phyloP scores from a whole-genome alignment of 2,888 invertebrate species.

The Rhagophthalmus giganteus region DNA sequence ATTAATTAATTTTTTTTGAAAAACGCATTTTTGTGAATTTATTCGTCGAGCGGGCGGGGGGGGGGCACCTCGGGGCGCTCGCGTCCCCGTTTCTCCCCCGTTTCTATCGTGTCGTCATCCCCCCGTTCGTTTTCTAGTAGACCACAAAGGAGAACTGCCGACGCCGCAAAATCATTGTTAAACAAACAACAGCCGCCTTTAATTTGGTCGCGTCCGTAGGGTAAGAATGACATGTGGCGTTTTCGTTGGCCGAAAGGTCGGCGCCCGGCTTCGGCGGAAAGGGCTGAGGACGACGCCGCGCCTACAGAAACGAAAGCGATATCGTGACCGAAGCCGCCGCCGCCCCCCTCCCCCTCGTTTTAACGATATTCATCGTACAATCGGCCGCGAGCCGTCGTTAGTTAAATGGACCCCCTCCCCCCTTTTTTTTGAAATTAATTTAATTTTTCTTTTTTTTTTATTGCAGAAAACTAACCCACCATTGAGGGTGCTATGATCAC shows the following conservation, averaged over 20 bases:
- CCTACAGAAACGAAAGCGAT: conserved; percentile 29
- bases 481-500: conserved; percentile 57
- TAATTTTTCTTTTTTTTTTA: conserved; percentile 19
- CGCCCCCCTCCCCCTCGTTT: too few species aligned
- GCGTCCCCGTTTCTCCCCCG: background rate
- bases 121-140: background rate
- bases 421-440: too few species aligned
- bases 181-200: conserved; percentile 14
- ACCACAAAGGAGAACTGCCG: conserved; percentile 9
- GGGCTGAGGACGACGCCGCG: conserved; percentile 22
- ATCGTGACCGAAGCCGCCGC: conserved; percentile 26
- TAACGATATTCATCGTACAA: conserved; percentile 33
- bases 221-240: conserved; percentile 36
- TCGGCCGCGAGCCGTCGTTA: conserved; percentile 30
- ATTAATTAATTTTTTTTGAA: background rate
- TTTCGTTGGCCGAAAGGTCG: conserved; percentile 30
- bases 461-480: conserved; percentile 48
- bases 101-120: too few species aligned
- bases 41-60: background rate
- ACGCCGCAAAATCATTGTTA: background rate
- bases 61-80: background rate
- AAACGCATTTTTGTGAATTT: background rate
- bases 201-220: conserved; percentile 23
- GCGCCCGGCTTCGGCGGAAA: conserved; percentile 26
- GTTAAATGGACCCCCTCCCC: too few species aligned